A percentile compares a stretch with the other conserved stretches of the same genome.
Evolutionary conservation across 2,113 vertebrate species (phyloP).

Genomic region (Varanus komodoensis): DNA sequence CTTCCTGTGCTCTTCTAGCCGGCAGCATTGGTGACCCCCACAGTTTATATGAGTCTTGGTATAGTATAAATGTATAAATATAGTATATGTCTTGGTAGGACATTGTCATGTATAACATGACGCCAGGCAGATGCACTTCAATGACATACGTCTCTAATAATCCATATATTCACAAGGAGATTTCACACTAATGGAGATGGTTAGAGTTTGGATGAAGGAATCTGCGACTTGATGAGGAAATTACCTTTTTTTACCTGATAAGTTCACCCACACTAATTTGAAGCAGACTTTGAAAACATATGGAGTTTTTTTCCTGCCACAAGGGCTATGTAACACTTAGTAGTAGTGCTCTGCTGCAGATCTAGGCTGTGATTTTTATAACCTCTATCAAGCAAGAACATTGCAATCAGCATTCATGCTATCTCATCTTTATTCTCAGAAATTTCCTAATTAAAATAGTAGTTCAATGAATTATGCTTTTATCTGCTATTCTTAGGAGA

Average conservation of each 20-base stretch:
- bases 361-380: background rate
- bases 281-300: background rate
- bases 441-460: slow-evolving; percentile 1
- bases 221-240: too few species aligned
- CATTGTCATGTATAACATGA: too few species aligned
- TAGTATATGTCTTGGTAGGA: too few species aligned
- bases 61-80: too few species aligned
- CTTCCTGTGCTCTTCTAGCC: background rate
- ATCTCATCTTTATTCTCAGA: background rate
- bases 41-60: background rate
- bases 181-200: too few species aligned
- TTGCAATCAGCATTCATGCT: background rate
- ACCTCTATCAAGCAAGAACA: background rate
- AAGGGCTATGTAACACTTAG: background rate
- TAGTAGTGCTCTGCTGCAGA: background rate
- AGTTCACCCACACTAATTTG: too few species aligned
- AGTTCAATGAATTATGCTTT: background rate
- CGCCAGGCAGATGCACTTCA: too few species aligned
- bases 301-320: background rate
- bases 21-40: background rate
- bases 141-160: too few species aligned
- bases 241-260: too few species aligned
- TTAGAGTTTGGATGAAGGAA: too few species aligned
- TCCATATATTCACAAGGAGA: too few species aligned
- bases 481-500: slow-evolving; percentile 1